Evolutionary conservation across 2,888 invertebrate species (phyloP), one percentile per base, ranked within the genome.

Genomic region (Zele albiditarsus): DNA sequence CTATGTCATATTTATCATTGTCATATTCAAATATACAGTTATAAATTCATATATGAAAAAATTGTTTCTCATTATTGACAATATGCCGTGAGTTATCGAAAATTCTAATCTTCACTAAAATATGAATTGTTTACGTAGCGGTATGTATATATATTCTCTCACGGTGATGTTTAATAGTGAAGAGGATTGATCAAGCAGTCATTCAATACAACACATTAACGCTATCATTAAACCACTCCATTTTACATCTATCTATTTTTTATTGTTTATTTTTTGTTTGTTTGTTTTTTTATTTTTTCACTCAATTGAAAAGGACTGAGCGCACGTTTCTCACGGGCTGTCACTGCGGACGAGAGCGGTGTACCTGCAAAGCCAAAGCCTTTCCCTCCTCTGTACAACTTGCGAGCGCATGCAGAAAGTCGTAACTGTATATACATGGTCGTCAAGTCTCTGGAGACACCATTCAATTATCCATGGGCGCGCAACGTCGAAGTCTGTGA

Each of bases 241-340:
- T 49, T 63, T 20, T 27, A 25, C 20, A 31, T 28, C n/a, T n/a
- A 1, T 20, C 12, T 58, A 58, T 33, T 31, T 25, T 31, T 25
- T 33, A 25, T 58, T 20, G 12, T 57, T 33, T 14, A 58, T 23
- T 28, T 20, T 49, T 28, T 33, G 8, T 31, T 25, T 31, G 23
- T n/a, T 53, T 23, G 8, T 53, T 53, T 46, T 46, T 20, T 12
- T 28, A 27, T 23, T 69, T 69, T 53, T 57, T 70, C 38, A n/a
- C 5, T 38, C 20, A 68, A 14, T 25, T 58, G 20, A 42, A 53
- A 33, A 8, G 31, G 62, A 71, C 71, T 23, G 58, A 27, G 38
- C 23, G 71, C 71, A 8, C 53, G 20, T 78, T 79, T 80, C 80
- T 78, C 80, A 80, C 80, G 79, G 57, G 77, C 75, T 78, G 80